Evolutionary conservation across 2,797 vertebrate species (phyloP), one percentile per base, ranked within the genome.

Genomic region (Philypnodon macrostomus): DNA sequence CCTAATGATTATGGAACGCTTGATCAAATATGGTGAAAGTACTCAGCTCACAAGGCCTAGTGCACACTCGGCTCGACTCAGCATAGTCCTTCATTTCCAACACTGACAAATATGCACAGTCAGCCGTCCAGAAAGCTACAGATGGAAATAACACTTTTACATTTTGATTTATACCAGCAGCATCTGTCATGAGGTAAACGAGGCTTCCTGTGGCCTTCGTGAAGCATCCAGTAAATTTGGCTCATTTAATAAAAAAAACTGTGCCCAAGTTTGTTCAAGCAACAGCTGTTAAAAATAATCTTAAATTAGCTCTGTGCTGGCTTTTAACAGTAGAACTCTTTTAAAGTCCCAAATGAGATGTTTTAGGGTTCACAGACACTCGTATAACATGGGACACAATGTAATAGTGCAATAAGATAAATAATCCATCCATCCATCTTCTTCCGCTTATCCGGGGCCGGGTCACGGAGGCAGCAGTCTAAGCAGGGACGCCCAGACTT

Each of bases 1-100:
- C 61, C 64, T 85, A 87, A 88, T 81, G 81, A 85, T 85, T 80
- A 87, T 83, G 67, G 87, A 87, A 87, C 74, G 77, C 81, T 72
- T 75, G 70, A 86, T 87, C 73, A 81, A 79, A 79, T 70, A 62
- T 12, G 5, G 39, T 63, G 58, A 47, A 70, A 41, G 39, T 39
- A 40, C 42, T 49, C 35, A 56, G 26, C 54, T n/a, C n/a, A n/a
- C 8, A 24, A 19, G 29, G 53, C 50, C 66, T 18, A 53, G 26
- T 27, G 42, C 38, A 50, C 58, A 55, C 21, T 8, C 39, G 60
- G 13, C 41, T 14, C 37, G 41, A 34, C 45, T 37, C 7, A 63
- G 38, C 15, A 17, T 8, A 59, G 35, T 34, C 42, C 55, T 80
- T 66, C 68, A 66, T 73, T 75, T 41, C 73, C 45, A 51, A 61